Conservation (phyloP, 1,140 invertebrate species). For the Drosophila hydei region DNA sequence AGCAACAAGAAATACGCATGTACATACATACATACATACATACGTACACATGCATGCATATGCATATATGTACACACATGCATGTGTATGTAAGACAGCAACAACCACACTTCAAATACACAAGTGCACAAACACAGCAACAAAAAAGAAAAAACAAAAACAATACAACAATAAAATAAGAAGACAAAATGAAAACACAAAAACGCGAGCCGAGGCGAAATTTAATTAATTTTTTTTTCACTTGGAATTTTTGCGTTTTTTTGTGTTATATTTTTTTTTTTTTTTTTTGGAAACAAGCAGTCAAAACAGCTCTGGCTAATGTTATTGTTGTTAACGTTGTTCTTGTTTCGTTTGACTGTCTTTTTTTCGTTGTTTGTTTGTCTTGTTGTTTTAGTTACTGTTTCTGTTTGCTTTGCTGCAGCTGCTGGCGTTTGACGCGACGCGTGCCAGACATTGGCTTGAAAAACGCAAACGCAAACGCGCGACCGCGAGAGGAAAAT, state of each 20-base stretch:
- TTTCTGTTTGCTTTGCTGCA: slow-evolving; percentile 21
- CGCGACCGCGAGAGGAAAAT: slow-evolving; percentile 11
- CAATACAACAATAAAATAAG: slow-evolving; percentile 33
- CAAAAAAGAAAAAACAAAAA: slow-evolving; percentile 20
- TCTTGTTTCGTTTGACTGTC: slow-evolving; percentile 23
- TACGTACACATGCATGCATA: no score
- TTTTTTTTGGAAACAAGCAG: slow-evolving; percentile 26
- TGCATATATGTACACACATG: not conserved
- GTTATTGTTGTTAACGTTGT: slow-evolving; percentile 34
- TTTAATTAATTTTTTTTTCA: slow-evolving; percentile 39
- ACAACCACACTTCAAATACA: slow-evolving; percentile 21
- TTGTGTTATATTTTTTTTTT: slow-evolving; percentile 27
- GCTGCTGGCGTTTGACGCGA: slow-evolving; percentile 32
- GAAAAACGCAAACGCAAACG: slow-evolving; percentile 19
- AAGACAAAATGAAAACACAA: slow-evolving; percentile 45
- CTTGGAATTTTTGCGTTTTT: slow-evolving; percentile 28
- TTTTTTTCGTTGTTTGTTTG: slow-evolving; percentile 19
- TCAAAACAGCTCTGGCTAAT: slow-evolving; percentile 26
- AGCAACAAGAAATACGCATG: slow-evolving; percentile 16
- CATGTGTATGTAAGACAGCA: slow-evolving; percentile 1
- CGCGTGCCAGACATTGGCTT: slow-evolving; percentile 45
- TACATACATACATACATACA: slow-evolving; percentile 6
- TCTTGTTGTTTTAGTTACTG: slow-evolving; percentile 22
- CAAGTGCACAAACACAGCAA: slow-evolving; percentile 33
- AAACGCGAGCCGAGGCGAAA: slow-evolving; percentile 41